Evolutionary conservation across 2,888 invertebrate genomes (phyloP).

Genomic region (Rotaria macrura): DNA sequence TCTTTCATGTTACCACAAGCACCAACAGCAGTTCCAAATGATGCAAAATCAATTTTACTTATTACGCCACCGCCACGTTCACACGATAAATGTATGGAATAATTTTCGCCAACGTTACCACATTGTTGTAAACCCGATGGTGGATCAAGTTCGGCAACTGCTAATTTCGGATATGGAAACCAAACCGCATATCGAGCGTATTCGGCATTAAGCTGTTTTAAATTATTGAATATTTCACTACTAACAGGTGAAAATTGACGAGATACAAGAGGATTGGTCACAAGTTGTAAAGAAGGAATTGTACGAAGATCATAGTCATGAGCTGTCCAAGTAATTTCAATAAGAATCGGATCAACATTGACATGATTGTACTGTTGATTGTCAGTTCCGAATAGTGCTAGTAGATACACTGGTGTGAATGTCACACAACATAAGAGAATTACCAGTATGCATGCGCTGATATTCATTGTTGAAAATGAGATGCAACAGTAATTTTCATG

Average conservation of each 20-base stretch:
- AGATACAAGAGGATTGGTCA: neutral
- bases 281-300: neutral
- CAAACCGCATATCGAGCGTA: neutral
- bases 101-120: neutral
- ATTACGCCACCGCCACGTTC: neutral
- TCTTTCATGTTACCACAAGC: neutral
- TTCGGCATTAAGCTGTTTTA: neutral
- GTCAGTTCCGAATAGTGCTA: neutral
- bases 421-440: neutral
- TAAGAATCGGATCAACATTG: neutral
- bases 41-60: neutral
- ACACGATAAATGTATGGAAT: neutral
- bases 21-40: neutral
- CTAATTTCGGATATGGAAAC: conserved; percentile 14
- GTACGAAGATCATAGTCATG: neutral
- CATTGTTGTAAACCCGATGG: neutral
- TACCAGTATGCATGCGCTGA: neutral
- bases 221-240: neutral
- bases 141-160: neutral
- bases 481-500: neutral
- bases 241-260: neutral
- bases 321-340: neutral
- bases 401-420: neutral
- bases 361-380: neutral
- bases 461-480: neutral